Conservation (phyloP, 1,140 invertebrate genomes). For the Pseudachorutes palmiensis region DNA sequence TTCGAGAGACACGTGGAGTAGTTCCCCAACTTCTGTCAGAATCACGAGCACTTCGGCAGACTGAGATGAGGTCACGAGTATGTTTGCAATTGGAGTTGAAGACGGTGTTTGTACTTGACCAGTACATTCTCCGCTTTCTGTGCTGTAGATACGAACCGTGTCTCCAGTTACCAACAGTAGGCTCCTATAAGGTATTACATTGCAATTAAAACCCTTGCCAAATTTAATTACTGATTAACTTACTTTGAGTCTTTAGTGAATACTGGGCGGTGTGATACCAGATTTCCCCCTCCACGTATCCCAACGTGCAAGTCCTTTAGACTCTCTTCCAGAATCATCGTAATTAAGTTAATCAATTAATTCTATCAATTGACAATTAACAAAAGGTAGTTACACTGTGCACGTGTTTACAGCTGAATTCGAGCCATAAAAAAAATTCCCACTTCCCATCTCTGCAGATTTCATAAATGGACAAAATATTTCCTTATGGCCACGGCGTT, state of each 20-base stretch:
- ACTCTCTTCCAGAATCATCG: constrained; percentile 29
- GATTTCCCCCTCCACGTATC: constrained; percentile 52
- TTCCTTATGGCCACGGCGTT: too few species aligned
- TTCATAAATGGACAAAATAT: too few species aligned
- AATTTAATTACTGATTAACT: too few species aligned
- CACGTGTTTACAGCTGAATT: not conserved
- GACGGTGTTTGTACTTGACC: constrained; percentile 21
- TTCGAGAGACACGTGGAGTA: constrained; percentile 10
- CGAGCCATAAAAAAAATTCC: not conserved
- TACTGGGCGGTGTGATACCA: constrained; percentile 52
- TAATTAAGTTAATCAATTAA: not conserved
- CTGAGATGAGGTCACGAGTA: not conserved
- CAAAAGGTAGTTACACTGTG: constrained; percentile 1
- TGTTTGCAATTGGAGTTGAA: constrained; percentile 25
- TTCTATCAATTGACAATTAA: constrained; percentile 1
- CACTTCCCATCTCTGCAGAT: too few species aligned
- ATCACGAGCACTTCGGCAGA: constrained; percentile 2
- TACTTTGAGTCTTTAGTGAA: constrained; percentile 57
- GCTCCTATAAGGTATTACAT: not conserved
- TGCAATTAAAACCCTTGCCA: too few species aligned
- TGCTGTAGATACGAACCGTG: constrained; percentile 23
- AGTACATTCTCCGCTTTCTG: constrained; percentile 10
- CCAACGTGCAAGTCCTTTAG: constrained; percentile 36
- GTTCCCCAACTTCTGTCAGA: constrained; percentile 2
- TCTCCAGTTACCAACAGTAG: constrained; percentile 9